Conservation (phyloP, 2,113 vertebrate species). For the Notechis scutatus region DNA sequence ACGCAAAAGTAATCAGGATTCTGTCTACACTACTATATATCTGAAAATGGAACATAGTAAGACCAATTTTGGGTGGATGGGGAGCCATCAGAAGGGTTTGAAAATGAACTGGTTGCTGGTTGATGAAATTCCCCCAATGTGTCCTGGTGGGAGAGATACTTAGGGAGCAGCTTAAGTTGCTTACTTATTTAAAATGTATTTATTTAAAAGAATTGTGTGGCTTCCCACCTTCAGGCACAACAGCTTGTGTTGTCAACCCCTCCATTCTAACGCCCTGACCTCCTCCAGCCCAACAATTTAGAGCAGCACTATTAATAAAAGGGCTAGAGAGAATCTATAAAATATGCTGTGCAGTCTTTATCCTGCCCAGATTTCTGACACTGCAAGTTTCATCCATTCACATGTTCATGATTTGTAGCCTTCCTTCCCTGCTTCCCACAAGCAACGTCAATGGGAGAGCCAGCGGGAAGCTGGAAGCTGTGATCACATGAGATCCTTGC, state of each 20-base stretch:
- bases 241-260: not conserved
- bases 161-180: not conserved
- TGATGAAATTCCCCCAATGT: not conserved
- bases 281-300: not conserved
- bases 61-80: not conserved
- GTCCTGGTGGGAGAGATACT: not conserved
- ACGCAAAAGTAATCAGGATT: not conserved
- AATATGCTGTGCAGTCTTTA: not conserved
- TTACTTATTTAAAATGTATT: not conserved
- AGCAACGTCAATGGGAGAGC: not conserved
- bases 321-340: not conserved
- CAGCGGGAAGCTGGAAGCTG: not conserved
- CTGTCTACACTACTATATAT: not conserved
- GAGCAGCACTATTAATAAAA: not conserved
- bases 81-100: not conserved
- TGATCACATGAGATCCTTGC: not conserved
- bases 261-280: not conserved
- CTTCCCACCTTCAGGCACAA: not conserved
- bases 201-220: not conserved
- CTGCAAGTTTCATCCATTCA: not conserved
- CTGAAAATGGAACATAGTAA: not conserved
- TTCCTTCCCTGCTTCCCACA: not conserved
- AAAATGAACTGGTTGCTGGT: not conserved
- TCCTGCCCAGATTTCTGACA: not conserved
- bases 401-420: not conserved